Evolutionary conservation across 2,888 invertebrate species (phyloP), one percentile per base, ranked within the genome.

Genomic region (Chaetogeoica ovagalla): DNA sequence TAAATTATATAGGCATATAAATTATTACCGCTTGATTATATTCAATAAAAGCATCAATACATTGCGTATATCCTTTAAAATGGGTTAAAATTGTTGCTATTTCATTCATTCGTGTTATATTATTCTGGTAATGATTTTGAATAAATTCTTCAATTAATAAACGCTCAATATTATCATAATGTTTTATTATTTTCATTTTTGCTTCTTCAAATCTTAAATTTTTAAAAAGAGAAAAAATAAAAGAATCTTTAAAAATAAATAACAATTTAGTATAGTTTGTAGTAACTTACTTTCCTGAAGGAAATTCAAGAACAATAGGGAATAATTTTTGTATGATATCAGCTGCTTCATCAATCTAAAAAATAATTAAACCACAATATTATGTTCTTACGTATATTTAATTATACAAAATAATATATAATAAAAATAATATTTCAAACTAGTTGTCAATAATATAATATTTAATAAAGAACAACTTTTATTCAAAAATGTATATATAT

Each of bases 271-370:
- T 37, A 37, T 7, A 62, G 52, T 69, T 79, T 59, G 11, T 72
- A 9, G n/a, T 59, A 83, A 84, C 86, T 86, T 87, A 90, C 90
- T 94, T 95, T 82, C 93, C 93, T 0, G 91, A 89, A 0, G 97
- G 96, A 63, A 98, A 87, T 87, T 99, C 98, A 88, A 98, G 97
- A 0, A 97, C 93, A 84, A 99, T 97, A 30, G 96, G 91, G 86
- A 96, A 93, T 1, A 99, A 88, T 86, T 99, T 98, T 87, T 98
- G 97, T 84, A 99, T 97, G 7, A 98, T 92, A 88, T 98, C 97
- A 15, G 98, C 98, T 30, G 98, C 96, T 88, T 98, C 95, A 86
- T 94, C 93, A 59, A 98, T 88, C 93, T 95, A 85, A 48, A 70
- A 17, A 39, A 57, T 68, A 73, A 19, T 17, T 23, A 69, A 48